A percentile compares a stretch with the other conserved stretches of the same genome.
phyloP scores from a whole-genome alignment of 2,888 invertebrate genomes.

The Anaspis maculata region DNA sequence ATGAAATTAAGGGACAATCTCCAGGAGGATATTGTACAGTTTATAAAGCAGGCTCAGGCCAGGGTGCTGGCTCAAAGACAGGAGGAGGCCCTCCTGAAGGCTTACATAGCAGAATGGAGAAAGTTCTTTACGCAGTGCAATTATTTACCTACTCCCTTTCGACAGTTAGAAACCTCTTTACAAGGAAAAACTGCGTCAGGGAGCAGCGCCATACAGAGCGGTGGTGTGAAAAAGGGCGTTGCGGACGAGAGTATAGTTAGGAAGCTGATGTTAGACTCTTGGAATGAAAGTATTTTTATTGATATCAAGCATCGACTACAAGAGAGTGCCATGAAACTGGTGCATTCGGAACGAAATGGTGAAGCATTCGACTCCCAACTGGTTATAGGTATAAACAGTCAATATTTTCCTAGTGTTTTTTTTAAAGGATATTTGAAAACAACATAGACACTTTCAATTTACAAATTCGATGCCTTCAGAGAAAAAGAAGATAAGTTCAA shows the following conservation, averaged over 20 bases:
- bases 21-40: constrained; percentile 87
- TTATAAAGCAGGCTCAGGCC: constrained; percentile 86
- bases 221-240: constrained; percentile 48
- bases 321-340: constrained; percentile 95
- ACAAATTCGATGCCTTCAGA: not conserved
- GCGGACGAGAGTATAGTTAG: constrained; percentile 86
- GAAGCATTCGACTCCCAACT: constrained; percentile 96
- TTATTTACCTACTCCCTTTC: constrained; percentile 93
- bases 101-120: constrained; percentile 97
- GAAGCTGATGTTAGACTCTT: constrained; percentile 94
- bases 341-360: constrained; percentile 93
- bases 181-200: constrained; percentile 52
- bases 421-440: too few relatives aligned
- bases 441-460: not conserved
- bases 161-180: constrained; percentile 79
- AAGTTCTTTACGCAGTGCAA: constrained; percentile 97
- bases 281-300: constrained; percentile 96
- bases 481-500: too few relatives aligned
- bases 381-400: constrained; percentile 75
- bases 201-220: constrained; percentile 28
- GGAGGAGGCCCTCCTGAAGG: constrained; percentile 89
- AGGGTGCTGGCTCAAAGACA: constrained; percentile 86
- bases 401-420: too few relatives aligned
- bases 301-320: constrained; percentile 90
- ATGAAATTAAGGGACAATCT: constrained; percentile 81